phyloP scores from a whole-genome alignment of 2,113 vertebrate species.

The Vidua macroura region DNA sequence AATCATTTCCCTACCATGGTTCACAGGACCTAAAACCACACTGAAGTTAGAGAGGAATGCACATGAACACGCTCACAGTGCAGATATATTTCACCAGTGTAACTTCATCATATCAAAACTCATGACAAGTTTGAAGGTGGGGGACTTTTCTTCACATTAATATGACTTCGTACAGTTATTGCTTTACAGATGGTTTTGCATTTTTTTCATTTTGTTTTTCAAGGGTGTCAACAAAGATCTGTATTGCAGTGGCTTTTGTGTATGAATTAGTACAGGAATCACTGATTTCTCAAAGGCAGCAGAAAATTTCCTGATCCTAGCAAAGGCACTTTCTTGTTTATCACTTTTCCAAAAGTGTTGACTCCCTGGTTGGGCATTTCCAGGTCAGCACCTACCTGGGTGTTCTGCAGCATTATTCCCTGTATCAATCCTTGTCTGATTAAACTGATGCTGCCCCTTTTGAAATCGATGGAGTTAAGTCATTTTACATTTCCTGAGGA shows the following conservation, averaged over 20 bases:
- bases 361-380: not conserved
- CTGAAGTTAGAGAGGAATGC: conserved; percentile 17
- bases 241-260: not conserved
- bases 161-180: not conserved
- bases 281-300: not conserved
- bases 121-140: conserved; percentile 11
- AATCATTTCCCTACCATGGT: conserved; percentile 42
- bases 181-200: not conserved
- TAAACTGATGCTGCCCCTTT: not conserved
- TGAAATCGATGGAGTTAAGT: not conserved
- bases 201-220: not conserved
- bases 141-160: conserved; percentile 24
- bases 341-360: not conserved
- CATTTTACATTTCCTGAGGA: not conserved
- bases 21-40: conserved; percentile 8
- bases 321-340: not conserved
- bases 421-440: not conserved
- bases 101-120: conserved; percentile 47
- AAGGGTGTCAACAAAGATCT: not conserved
- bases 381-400: not conserved
- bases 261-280: not conserved
- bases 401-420: not conserved
- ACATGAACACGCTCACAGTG: not conserved
- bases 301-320: not conserved
- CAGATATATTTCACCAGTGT: conserved; percentile 42